Evolutionary conservation across 92 coral and sea anemone species (phyloP).

Genomic region (Pocillopora grandis): DNA sequence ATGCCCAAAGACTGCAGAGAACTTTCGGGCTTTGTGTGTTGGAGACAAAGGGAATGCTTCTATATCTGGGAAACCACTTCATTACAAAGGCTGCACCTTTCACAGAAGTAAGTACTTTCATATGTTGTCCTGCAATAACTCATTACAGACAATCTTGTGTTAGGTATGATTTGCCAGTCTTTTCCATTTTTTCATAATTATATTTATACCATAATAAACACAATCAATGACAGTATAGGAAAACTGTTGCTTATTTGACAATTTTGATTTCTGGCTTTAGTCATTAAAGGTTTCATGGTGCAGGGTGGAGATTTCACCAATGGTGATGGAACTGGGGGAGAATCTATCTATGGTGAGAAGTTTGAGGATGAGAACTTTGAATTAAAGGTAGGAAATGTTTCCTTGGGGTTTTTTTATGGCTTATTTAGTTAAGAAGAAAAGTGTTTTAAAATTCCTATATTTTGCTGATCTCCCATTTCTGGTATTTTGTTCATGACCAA

Average conservation of each 20-base stretch:
- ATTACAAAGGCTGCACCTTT: constrained; percentile 88
- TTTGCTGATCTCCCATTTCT: too few species aligned
- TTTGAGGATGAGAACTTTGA: constrained; percentile 96
- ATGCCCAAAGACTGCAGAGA: constrained; percentile 90
- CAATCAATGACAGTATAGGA: too few species aligned
- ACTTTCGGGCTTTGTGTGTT: constrained; percentile 90
- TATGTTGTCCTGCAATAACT: too few species aligned
- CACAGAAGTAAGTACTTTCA: constrained; percentile 77
- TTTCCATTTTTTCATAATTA: too few species aligned
- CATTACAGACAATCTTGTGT: too few species aligned
- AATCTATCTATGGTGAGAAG: constrained; percentile 95
- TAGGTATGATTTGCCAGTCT: too few species aligned
- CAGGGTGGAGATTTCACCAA: constrained; percentile 94
- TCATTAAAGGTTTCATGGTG: constrained; percentile 89
- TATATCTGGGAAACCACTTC: constrained; percentile 72
- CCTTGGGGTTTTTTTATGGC: too few species aligned
- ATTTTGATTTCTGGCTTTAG: constrained; percentile 40
- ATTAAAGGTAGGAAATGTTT: constrained; percentile 53
- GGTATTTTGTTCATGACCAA: too few species aligned
- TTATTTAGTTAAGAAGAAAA: too few species aligned
- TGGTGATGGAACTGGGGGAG: constrained; percentile 91
- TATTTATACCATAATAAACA: too few species aligned
- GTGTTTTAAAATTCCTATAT: too few species aligned
- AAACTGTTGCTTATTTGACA: too few species aligned
- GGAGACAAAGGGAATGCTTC: constrained; percentile 84